A percentile compares a stretch with the other conserved stretches of the same genome.
Evolutionary conservation across 2,113 vertebrate genomes (phyloP).

Genomic region (Antidorcas marsupialis): DNA sequence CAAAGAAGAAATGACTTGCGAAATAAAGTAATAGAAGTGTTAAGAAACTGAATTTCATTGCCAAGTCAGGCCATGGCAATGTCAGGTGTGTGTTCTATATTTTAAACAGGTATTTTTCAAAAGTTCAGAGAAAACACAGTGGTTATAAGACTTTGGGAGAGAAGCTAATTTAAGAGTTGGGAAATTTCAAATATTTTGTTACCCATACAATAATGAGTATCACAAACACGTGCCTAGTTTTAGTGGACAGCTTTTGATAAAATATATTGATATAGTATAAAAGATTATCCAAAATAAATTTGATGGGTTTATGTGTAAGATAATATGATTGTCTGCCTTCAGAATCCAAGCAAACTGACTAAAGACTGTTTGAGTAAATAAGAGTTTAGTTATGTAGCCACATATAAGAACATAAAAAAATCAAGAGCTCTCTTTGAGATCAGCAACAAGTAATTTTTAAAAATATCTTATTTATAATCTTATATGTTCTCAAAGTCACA

Average conservation of each 20-base stretch:
- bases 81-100: neutral
- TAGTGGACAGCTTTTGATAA: neutral
- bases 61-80: neutral
- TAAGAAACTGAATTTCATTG: neutral
- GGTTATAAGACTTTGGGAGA: neutral
- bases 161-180: neutral
- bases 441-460: neutral
- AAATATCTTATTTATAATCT: neutral
- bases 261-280: neutral
- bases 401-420: neutral
- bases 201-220: neutral
- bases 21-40: slow-evolving; percentile 18
- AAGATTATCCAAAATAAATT: neutral
- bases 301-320: neutral
- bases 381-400: neutral
- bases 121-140: neutral
- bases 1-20: neutral
- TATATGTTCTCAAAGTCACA: neutral
- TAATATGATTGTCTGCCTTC: neutral
- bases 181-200: neutral
- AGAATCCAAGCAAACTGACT: neutral
- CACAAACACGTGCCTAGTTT: neutral
- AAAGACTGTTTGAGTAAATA: neutral
- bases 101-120: neutral
- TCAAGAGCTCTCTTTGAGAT: neutral